Base-by-base conservation (phyloP, 1,140 invertebrate species). In the Gryon sp. region DNA sequence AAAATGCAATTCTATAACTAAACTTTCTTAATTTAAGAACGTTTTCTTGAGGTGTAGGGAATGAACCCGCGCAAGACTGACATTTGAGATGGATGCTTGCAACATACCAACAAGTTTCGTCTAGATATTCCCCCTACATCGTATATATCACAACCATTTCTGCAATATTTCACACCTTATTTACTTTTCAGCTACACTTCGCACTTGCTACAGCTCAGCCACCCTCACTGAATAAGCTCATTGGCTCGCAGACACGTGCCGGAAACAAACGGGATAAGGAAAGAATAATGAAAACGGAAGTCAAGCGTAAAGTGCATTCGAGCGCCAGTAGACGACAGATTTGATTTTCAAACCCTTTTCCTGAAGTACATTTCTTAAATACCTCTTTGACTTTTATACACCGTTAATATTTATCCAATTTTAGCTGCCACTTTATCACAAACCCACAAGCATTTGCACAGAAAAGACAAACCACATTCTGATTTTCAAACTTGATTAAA, bases 101-200 rank as follows among this genome's bases (percentile, higher is more conserved):
- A 68, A 53, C 63, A 34, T 32, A 62, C 50, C 18, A 43, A 50
- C 53, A 24, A 70, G 57, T 60, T 32, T 70, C 52, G 52, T 74
- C 53, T 66, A 40, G 55, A 52, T 68, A 63, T 34, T 32, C 55
- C 45, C 57, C 60, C 26, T n/a, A 38, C 52, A 46, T 43, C 19
- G 40, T 72, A 73, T 59, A 66, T 46, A 63, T 68, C 52, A 69
- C 65, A 70, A 43, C 65, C 70, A 74, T 70, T 74, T 38, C 75
- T 65, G 73, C 69, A 74, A 80, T 83, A 82, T 81, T 82, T 82
- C 78, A 80, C 76, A 73, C 73, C 66, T 75, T 80, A 77, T 84
- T 80, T 80, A 81, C 78, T 79, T 79, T 78, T 79, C 72, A 80
- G 78, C 72, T 76, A 79, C 66, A 74, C 55, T 72, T 72, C 62